Conservation (phyloP, 2,797 vertebrate genomes). For the Eospalax fontanierii region DNA sequence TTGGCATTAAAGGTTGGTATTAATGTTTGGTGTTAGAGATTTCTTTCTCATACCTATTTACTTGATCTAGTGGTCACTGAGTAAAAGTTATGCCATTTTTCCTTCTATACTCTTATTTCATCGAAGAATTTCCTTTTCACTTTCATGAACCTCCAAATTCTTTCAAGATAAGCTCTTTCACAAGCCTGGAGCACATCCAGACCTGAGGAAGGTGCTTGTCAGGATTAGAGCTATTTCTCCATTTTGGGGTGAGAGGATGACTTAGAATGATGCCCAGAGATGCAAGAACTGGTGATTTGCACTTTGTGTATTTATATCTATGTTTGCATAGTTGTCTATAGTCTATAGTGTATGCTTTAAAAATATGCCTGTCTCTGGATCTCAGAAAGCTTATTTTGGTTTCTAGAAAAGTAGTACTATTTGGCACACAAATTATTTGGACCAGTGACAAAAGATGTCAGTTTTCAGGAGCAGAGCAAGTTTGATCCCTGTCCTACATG, state of each 20-base stretch:
- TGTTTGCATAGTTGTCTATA: background rate
- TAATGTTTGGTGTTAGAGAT: no score
- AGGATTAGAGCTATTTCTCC: background rate
- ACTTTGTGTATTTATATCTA: background rate
- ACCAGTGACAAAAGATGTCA: background rate
- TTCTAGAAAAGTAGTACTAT: background rate
- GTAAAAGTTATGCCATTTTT: background rate
- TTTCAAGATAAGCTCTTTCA: background rate
- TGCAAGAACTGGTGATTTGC: background rate
- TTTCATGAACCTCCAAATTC: background rate
- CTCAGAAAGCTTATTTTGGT: slow-evolving; percentile 2
- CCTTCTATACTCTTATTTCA: background rate
- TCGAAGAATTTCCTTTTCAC: background rate
- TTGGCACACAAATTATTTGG: background rate
- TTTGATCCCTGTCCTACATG: background rate
- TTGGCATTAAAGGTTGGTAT: background rate
- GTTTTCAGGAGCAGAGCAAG: background rate
- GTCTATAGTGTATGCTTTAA: background rate
- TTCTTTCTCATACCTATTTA: background rate
- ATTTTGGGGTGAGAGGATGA: background rate
- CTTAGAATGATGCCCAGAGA: background rate
- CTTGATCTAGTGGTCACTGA: background rate
- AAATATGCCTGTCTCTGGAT: background rate
- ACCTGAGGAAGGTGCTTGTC: background rate
- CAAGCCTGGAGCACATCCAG: background rate